Base-by-base conservation (phyloP, 2,113 vertebrate genomes). In the Smithornis capensis region DNA sequence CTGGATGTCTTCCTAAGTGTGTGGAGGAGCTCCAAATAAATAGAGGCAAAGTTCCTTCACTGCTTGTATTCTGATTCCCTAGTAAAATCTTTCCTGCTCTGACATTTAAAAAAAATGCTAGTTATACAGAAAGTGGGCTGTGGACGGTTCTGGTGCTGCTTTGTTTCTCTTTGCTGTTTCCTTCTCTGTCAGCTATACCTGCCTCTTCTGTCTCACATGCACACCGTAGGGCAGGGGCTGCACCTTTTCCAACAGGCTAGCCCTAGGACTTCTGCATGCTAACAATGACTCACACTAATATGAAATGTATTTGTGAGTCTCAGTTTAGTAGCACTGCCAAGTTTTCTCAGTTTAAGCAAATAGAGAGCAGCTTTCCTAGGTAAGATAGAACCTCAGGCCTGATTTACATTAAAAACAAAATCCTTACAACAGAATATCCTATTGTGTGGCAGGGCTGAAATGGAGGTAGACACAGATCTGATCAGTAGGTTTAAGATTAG, bases 321-420 rank as follows among this genome's bases (percentile, higher is more conserved):
- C 73, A 60, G 28, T 47, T 84, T 75, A 87, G 62, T 73, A 42
- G 69, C 21, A 6, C 25, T 77, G 82, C 71, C 67, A 86, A 49
- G 33, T 78, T 84, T 71, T 33, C 17, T 65, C 69, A 14, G 33
- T 50, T 82, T 44, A 84, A 82, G 24, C 4, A 28, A 89, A 64
- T 10, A 70, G 31, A 50, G 90, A 87, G 52, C 45, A 87, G 81
- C 56, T 91, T 91, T 96, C 55, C 29, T 47, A 47, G 44, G 38
- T 44, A 64, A 87, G 52, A 63, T 55, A 69, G 56, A 89, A 16
- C 33, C 22, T 44, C 17, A 8, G 2, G 12, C 18, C 53, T 74
- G 79, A 83, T 92, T 86, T 90, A 69, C 63, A 85, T 65, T 57
- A 65, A 22, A 80, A 73, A 80, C 15, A 73, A 84, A 83, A 79